A percentile compares a stretch with the other conserved stretches of the same genome.
phyloP scores from a whole-genome alignment of 2,888 invertebrate species.

The Andrena praecox region DNA sequence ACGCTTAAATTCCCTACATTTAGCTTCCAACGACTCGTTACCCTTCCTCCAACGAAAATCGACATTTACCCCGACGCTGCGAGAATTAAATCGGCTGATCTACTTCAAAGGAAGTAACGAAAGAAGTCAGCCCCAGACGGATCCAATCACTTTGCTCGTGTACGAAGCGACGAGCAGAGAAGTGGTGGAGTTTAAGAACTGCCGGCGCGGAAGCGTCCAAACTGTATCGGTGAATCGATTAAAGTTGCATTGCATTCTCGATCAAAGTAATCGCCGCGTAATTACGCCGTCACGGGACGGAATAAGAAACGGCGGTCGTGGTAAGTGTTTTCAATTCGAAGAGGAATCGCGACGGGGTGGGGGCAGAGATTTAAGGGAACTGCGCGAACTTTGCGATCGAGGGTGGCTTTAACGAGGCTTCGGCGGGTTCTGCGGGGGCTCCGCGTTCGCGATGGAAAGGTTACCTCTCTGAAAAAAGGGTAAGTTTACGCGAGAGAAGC shows the following conservation, averaged over 20 bases:
- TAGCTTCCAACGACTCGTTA: no score
- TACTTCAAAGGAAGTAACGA: no score
- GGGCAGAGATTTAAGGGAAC: slow-evolving; percentile 19
- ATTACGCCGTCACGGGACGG: background rate
- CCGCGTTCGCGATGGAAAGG: slow-evolving; percentile 9
- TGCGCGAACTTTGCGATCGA: slow-evolving; percentile 37
- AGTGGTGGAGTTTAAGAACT: background rate
- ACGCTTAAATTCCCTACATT: no score
- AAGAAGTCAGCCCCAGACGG: no score
- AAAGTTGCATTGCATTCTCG: background rate
- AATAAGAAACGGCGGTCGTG: slow-evolving; percentile 7
- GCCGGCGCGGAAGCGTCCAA: background rate
- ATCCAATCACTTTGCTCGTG: no score
- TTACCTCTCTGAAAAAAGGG: slow-evolving; percentile 17
- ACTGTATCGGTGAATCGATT: background rate
- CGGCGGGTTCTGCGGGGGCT: slow-evolving; percentile 24
- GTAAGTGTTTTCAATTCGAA: slow-evolving; percentile 15
- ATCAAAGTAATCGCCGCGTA: background rate
- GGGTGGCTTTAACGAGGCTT: slow-evolving; percentile 47
- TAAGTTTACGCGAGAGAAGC: slow-evolving; percentile 31
- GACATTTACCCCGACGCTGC: no score
- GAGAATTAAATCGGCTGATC: no score
- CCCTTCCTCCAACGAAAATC: no score
- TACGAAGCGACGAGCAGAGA: background rate
- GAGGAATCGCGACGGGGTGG: background rate